Base-by-base conservation (phyloP, 2,888 invertebrate genomes). In the Periphyllus acericola region DNA sequence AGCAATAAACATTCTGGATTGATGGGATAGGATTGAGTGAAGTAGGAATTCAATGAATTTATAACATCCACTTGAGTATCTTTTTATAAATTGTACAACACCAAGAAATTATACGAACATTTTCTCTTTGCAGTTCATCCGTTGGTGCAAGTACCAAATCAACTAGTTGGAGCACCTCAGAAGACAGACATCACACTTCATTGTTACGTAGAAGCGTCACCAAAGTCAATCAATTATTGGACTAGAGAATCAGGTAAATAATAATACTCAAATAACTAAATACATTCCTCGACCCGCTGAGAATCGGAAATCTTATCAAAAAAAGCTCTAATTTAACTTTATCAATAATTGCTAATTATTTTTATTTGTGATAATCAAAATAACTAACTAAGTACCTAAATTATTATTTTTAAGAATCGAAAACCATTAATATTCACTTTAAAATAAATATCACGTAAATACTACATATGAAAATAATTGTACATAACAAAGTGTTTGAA, bases 151-250 rank as follows among this genome's bases (percentile, higher is more conserved):
- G 97, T 97, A 90, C 97, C 97, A 90, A 97, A 97, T 93, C 97
- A 97, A 93, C 94, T 97, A 92, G 96, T 97, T 89, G 97, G 97
- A 66, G 96, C 97, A 89, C 96, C 97, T 86, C 94, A 95, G 90
- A 95, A 95, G 90, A 96, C 96, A 90, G 95, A 97, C 92, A 96
- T 97, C 91, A 95, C 95, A 89, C 93, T 97, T 90, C 95, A 96
- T 92, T 95, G 95, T 91, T 95, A 96, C 92, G 97, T 97, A 89
- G 97, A 97, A 92, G 97, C 97, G 89, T 97, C 97, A 89, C 97
- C 97, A 68, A 97, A 96, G 92, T 96, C 97, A 91, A 97, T 97
- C 93, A 97, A 97, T 94, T 97, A 96, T 92, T 97, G 97, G 97
- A 97, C 96, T 89, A 94, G 96, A 91, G 96, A 96, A 92, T 95